Percentiles rank a stretch among this genome's conserved stretches.
Evolutionary conservation across 2,113 vertebrate genomes (phyloP).

Genomic region (Petrocephalus zakoni): DNA sequence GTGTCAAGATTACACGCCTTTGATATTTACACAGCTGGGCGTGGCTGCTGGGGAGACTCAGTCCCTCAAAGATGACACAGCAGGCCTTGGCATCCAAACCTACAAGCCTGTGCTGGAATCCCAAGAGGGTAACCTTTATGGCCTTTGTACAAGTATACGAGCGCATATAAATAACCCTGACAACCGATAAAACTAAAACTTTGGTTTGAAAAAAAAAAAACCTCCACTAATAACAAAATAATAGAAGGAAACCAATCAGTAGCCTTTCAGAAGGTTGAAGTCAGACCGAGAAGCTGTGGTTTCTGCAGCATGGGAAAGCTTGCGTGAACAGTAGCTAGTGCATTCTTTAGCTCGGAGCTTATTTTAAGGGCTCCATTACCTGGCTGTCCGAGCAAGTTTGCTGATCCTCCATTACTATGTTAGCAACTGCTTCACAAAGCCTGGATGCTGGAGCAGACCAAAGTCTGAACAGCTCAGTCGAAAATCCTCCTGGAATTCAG

Average conservation of each 20-base stretch:
- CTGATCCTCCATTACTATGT: not conserved
- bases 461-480: not conserved
- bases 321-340: not conserved
- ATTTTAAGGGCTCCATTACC: not conserved
- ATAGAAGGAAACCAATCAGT: not conserved
- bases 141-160: not conserved
- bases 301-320: not conserved
- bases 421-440: not conserved
- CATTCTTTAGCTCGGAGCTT: not conserved
- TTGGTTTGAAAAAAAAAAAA: not conserved
- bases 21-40: constrained; percentile 2
- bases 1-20: not conserved
- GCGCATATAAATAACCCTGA: not conserved
- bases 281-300: not conserved
- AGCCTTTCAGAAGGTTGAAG: not conserved
- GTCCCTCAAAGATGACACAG: not conserved
- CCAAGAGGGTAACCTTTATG: not conserved
- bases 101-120: not conserved
- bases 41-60: not conserved
- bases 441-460: not conserved
- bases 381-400: not conserved
- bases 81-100: not conserved
- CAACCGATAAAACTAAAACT: not conserved
- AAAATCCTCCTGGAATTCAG: not conserved
- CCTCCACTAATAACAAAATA: not conserved